A percentile compares a stretch with the other conserved stretches of the same genome.
Conservation (phyloP, 2,797 vertebrate genomes). For the Amniataba percoides region DNA sequence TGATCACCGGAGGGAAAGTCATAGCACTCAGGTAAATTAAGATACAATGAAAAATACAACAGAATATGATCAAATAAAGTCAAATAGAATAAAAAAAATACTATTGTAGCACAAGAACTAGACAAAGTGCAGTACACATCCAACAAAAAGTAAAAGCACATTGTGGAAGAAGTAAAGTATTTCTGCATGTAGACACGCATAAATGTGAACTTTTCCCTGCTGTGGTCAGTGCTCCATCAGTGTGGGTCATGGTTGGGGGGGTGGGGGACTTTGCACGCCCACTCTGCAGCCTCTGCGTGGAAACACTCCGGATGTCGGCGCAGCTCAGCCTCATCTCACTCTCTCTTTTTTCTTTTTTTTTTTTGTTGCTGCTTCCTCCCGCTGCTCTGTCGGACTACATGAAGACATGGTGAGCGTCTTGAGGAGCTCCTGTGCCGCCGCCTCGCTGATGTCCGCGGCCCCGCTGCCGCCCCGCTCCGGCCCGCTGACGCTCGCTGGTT, state of each 20-base stretch:
- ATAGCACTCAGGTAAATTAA: no score
- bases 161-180: no score
- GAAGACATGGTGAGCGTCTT: slow-evolving; percentile 8
- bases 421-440: background rate
- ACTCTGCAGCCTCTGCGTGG: slow-evolving; percentile 63
- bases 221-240: slow-evolving; percentile 1
- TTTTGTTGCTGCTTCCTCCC: slow-evolving; percentile 44
- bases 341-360: slow-evolving; percentile 43
- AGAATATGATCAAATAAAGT: no score
- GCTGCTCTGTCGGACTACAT: background rate
- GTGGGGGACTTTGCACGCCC: slow-evolving; percentile 55
- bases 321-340: slow-evolving; percentile 62
- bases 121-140: no score
- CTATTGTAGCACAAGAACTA: no score
- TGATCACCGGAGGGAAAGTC: no score
- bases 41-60: no score
- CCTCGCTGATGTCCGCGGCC: background rate
- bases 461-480: background rate
- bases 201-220: no score
- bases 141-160: no score
- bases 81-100: no score
- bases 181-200: background rate
- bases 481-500: slow-evolving; percentile 41
- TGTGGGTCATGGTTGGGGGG: background rate
- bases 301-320: slow-evolving; percentile 76